These are phyloP conservation scores for Hypomecis atomaria DNA, from an alignment of 2,888 invertebrate genomes.

Conservation along the genomic window DNA sequence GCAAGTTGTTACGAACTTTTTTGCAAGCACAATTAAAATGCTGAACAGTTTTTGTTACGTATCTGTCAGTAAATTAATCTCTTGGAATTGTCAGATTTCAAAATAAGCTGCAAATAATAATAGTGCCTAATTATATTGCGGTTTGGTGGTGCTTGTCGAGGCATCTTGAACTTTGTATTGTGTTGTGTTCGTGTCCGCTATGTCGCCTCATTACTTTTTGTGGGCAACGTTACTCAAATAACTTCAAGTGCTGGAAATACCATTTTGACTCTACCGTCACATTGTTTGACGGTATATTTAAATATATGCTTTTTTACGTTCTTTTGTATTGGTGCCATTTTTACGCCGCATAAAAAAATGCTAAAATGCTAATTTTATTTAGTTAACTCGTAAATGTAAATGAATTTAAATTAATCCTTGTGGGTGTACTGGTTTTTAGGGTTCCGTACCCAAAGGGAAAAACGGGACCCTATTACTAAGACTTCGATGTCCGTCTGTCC, in stretches of 20 bases:
- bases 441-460: too few relatives aligned
- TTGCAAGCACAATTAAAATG: too few relatives aligned
- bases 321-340: too few relatives aligned
- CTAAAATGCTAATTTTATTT: too few relatives aligned
- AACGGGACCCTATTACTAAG: too few relatives aligned
- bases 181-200: conserved; percentile 3
- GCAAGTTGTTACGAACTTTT: too few relatives aligned
- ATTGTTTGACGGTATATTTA: background rate
- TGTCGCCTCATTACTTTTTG: conserved; percentile 15
- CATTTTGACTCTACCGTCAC: background rate
- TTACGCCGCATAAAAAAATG: too few relatives aligned
- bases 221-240: background rate
- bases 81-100: conserved; percentile 6
- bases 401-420: too few relatives aligned
- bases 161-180: conserved; percentile 7
- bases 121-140: conserved; percentile 3
- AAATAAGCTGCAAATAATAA: conserved; percentile 4
- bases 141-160: background rate
- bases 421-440: too few relatives aligned
- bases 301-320: too few relatives aligned
- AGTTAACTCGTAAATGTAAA: too few relatives aligned
- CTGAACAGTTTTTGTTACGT: background rate
- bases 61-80: conserved; percentile 5
- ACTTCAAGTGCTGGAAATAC: background rate
- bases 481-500: too few relatives aligned